Evolutionary conservation across 2,113 vertebrate genomes (phyloP), one percentile per base, ranked within the genome.

Genomic region (Macrotus californicus): DNA sequence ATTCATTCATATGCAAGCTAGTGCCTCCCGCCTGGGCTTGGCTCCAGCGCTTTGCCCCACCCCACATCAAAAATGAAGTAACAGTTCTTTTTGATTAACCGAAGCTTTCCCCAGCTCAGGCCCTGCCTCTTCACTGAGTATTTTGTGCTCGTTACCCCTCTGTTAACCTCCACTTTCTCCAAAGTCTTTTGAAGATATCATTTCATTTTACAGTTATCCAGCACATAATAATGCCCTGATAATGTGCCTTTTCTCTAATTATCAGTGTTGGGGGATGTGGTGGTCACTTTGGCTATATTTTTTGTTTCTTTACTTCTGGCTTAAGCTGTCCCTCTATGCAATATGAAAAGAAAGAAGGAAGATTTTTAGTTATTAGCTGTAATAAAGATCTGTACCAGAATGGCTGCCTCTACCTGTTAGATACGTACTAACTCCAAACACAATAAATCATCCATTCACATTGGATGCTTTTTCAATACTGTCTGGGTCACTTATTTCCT

Each of bases 241-340:
- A 36, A 64, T 6, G 34, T 76, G 24, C 61, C 59, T 84, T 72
- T 50, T 88, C 50, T 85, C 54, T 72, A 70, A 39, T 36, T 81
- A 36, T 86, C 26, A 61, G 29, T 86, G 39, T 94, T 24, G 26
- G 52, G 34, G 39, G 36, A 84, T 18, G 9, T 46, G 59, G n/a
- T 77, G 39, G 66, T 82, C 36, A 50, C 24, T 79, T 79, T 81
- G 91, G 34, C 24, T 81, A 9, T 67, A n/a, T 10, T 70, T 69
- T 96, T 84, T 59, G 34, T 95, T 87, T n/a, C 29, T 79, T 90
- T 87, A 31, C 46, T 91, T 86, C 34, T 72, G 34, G 39, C 48
- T 89, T 93, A 89, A 70, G 36, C 36, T 72, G 34, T 43, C 14
- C 43, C 29, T 54, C 73, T 85, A 81, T 70, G 34, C 54, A 96